Conservation (phyloP, 2,797 vertebrate species). For the Telmatherina bonti region DNA sequence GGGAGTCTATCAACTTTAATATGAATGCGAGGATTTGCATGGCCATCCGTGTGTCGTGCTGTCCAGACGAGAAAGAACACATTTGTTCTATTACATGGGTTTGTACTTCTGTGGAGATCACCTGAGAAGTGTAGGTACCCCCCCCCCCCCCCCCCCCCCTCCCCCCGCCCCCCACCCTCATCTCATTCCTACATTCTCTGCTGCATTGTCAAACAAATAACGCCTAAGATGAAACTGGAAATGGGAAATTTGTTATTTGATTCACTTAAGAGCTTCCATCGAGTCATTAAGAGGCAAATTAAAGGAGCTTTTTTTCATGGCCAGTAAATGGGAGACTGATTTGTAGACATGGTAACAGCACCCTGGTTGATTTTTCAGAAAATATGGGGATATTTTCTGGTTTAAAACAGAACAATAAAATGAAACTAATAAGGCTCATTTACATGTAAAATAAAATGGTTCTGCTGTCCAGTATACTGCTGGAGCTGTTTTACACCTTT, state of each 20-base stretch:
- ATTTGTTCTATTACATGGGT: constrained; percentile 77
- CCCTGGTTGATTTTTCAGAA: constrained; percentile 28
- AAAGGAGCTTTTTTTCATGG: constrained; percentile 36
- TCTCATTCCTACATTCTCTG: too few species aligned
- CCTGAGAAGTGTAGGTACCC: constrained; percentile 69
- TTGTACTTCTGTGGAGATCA: constrained; percentile 74
- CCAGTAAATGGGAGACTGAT: constrained; percentile 45
- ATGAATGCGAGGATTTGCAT: constrained; percentile 76
- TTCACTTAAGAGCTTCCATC: constrained; percentile 49
- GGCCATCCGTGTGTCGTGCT: constrained; percentile 72
- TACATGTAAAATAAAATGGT: constrained; percentile 11
- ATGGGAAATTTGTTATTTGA: constrained; percentile 59
- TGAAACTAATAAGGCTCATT: constrained; percentile 18
- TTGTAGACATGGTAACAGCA: constrained; percentile 46
- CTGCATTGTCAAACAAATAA: constrained; percentile 56
- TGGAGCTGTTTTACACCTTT: not conserved
- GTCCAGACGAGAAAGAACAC: constrained; percentile 69
- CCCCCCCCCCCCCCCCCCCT: constrained; percentile 1
- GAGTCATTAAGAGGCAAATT: constrained; percentile 52
- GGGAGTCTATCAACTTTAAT: constrained; percentile 79
- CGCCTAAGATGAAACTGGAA: constrained; percentile 57
- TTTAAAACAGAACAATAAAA: constrained; percentile 25
- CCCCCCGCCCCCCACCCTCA: too few species aligned
- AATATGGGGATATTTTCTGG: constrained; percentile 34
- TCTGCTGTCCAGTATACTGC: not conserved